Evolutionary conservation across 2,797 vertebrate species (phyloP).

Genomic region (Acanthurus lineatus): DNA sequence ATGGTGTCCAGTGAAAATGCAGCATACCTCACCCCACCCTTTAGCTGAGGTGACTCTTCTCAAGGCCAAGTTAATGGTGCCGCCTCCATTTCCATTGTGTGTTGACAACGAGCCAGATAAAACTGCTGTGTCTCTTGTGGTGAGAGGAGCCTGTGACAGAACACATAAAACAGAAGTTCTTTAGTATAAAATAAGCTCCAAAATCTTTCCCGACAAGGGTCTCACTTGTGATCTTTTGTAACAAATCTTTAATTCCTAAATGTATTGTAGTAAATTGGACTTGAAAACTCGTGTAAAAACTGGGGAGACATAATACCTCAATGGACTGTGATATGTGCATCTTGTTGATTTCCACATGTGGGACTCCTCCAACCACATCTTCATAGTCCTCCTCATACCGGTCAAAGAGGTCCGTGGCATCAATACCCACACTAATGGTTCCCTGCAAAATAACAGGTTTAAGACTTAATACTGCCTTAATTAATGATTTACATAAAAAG

Average conservation of each 20-base stretch:
- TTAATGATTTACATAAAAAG: neutral
- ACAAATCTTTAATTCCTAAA: slow-evolving; percentile 6
- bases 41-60: slow-evolving; percentile 94
- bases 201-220: neutral
- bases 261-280: neutral
- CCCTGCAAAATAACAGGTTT: slow-evolving; percentile 86
- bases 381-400: slow-evolving; percentile 97
- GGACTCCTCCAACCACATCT: slow-evolving; percentile 88
- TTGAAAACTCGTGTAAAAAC: neutral
- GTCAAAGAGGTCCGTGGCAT: slow-evolving; percentile 98
- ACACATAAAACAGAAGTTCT: neutral
- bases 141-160: slow-evolving; percentile 92
- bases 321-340: slow-evolving; percentile 99
- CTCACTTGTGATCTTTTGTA: neutral
- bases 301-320: slow-evolving; percentile 85
- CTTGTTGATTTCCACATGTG: slow-evolving; percentile 97
- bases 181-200: slow-evolving; percentile 9
- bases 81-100: slow-evolving; percentile 98
- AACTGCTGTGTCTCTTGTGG: slow-evolving; percentile 94
- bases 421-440: slow-evolving; percentile 96
- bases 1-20: neutral
- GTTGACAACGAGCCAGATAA: slow-evolving; percentile 97
- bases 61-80: slow-evolving; percentile 93
- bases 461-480: slow-evolving; percentile 6
- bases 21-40: slow-evolving; percentile 96